A percentile compares a stretch with the other conserved stretches of the same genome.
These are phyloP conservation scores for Nemapogon koenigi DNA, from an alignment of 2,888 invertebrate genomes.

Conservation along the genomic window DNA sequence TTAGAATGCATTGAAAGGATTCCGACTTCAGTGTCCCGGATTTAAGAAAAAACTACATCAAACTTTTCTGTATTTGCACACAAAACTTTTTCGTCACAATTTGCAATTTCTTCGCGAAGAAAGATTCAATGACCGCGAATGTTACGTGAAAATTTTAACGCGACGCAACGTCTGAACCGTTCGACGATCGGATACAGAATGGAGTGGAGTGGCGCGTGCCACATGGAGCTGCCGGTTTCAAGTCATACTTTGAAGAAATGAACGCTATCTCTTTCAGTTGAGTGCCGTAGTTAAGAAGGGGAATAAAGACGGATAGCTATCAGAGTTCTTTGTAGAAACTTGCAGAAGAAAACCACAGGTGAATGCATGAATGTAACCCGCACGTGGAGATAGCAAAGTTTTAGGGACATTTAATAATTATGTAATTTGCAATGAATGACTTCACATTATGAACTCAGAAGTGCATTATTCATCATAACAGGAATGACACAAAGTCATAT, in stretches of 20 bases:
- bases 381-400: constrained; percentile 21
- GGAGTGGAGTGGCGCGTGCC: constrained; percentile 58
- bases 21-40: no score
- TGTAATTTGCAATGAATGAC: no score
- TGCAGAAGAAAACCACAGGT: constrained; percentile 42
- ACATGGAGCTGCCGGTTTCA: constrained; percentile 38
- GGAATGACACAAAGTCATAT: no score
- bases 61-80: no score
- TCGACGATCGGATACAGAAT: constrained; percentile 51
- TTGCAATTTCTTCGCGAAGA: no score
- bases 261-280: constrained; percentile 41
- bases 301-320: constrained; percentile 42
- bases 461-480: no score
- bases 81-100: no score
- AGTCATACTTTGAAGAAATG: constrained; percentile 19
- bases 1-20: no score
- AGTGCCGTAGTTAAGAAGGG: neutral
- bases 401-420: no score
- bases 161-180: constrained; percentile 31
- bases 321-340: constrained; percentile 12
- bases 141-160: no score
- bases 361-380: constrained; percentile 56
- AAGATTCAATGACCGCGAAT: neutral
- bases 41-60: no score
- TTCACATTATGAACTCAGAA: no score